Evolutionary conservation across 2,113 vertebrate genomes (phyloP).

Genomic region (Nannospalax galili): DNA sequence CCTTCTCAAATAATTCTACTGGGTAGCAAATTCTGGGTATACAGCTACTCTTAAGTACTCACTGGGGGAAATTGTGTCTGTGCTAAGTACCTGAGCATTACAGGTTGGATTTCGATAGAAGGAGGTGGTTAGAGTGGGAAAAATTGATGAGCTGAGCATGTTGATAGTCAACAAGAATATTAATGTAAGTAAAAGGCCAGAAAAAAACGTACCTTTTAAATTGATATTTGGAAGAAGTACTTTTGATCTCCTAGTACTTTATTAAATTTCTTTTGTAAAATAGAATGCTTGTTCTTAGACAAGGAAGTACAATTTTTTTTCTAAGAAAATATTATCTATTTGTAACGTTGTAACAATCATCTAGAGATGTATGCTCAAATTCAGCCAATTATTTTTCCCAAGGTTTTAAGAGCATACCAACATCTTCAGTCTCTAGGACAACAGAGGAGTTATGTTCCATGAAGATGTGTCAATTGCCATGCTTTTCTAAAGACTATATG

Average conservation of each 20-base stretch:
- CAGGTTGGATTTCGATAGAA: background rate
- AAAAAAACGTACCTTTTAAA: constrained; percentile 1
- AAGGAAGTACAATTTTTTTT: background rate
- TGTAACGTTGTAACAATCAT: constrained; percentile 27
- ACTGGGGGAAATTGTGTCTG: background rate
- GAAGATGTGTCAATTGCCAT: background rate
- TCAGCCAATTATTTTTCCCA: background rate
- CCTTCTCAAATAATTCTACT: background rate
- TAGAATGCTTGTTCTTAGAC: background rate
- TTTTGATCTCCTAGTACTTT: background rate
- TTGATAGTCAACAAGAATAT: background rate
- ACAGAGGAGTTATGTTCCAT: background rate
- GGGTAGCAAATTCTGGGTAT: background rate
- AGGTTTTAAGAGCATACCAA: background rate
- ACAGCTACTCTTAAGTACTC: background rate
- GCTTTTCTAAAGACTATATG: background rate
- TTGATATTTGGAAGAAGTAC: background rate
- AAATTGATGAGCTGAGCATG: background rate
- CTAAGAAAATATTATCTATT: background rate
- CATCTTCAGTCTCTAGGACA: background rate
- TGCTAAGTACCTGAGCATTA: background rate
- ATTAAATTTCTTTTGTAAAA: background rate
- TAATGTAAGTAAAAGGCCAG: constrained; percentile 11
- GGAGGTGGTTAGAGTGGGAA: background rate
- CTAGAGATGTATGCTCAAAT: background rate